Conservation (phyloP, 2,797 vertebrate species). For the Picus viridis region DNA sequence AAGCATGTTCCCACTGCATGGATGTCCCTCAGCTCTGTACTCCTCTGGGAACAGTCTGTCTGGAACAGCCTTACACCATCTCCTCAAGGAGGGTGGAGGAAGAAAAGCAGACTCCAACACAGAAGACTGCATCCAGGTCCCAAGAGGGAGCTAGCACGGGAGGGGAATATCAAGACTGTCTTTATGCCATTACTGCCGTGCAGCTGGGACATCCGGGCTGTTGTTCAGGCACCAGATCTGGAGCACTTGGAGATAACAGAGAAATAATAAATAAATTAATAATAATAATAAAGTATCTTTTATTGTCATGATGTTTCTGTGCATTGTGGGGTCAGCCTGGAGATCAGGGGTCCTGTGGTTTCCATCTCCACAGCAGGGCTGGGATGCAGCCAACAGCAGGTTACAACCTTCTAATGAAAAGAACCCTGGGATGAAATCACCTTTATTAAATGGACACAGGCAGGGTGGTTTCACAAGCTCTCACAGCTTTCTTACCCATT, state of each 20-base stretch:
- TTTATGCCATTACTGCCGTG: neutral
- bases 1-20: neutral
- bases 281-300: neutral
- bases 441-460: neutral
- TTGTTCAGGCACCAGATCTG: neutral
- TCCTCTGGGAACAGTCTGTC: neutral
- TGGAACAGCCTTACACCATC: neutral
- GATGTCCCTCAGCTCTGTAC: neutral
- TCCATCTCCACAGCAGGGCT: neutral
- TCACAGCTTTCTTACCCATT: neutral
- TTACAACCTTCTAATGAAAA: neutral
- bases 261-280: neutral
- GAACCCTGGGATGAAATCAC: neutral
- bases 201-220: neutral
- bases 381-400: neutral
- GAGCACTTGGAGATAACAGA: neutral
- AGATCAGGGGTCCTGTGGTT: neutral
- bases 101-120: neutral
- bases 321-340: neutral
- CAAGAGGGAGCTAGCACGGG: accelerated
- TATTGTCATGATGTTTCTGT: neutral
- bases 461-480: neutral
- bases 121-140: neutral
- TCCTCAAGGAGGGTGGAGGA: neutral
- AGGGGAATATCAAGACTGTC: neutral